Conservation (phyloP, 92 coral and sea anemone genomes). For the Muricea muricata region DNA sequence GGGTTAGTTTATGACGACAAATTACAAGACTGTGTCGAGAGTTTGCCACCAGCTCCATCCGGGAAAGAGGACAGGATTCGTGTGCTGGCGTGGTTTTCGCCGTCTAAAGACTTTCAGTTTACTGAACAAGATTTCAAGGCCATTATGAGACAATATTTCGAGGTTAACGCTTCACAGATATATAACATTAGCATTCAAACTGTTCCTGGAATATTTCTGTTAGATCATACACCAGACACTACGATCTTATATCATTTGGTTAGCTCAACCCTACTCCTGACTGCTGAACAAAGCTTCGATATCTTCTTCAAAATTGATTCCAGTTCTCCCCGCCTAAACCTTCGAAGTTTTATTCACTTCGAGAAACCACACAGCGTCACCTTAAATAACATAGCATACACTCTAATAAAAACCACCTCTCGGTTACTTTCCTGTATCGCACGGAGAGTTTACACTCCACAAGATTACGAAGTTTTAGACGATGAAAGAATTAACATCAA, state of each 20-base stretch:
- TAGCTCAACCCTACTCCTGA: not conserved
- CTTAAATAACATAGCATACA: not conserved
- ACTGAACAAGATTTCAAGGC: not conserved
- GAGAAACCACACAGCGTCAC: not conserved
- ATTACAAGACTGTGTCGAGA: not conserved
- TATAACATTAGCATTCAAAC: not conserved
- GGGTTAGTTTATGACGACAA: constrained; percentile 1
- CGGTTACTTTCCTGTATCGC: not conserved
- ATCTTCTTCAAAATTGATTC: not conserved
- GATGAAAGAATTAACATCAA: not conserved
- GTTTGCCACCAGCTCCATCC: not conserved
- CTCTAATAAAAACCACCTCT: constrained; percentile 23
- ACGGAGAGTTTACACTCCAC: not conserved
- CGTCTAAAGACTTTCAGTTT: not conserved
- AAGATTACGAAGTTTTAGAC: not conserved
- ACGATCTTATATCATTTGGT: not conserved
- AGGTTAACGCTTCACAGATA: not conserved
- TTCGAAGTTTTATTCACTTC: constrained; percentile 2
- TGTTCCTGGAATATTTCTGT: not conserved
- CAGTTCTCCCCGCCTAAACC: not conserved
- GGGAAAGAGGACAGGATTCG: not conserved
- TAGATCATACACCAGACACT: not conserved
- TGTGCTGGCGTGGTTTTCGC: constrained; percentile 15
- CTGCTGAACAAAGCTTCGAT: constrained; percentile 14
- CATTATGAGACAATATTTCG: not conserved